Conservation (phyloP, 2,113 vertebrate species). For the Microcebus jonahi region DNA sequence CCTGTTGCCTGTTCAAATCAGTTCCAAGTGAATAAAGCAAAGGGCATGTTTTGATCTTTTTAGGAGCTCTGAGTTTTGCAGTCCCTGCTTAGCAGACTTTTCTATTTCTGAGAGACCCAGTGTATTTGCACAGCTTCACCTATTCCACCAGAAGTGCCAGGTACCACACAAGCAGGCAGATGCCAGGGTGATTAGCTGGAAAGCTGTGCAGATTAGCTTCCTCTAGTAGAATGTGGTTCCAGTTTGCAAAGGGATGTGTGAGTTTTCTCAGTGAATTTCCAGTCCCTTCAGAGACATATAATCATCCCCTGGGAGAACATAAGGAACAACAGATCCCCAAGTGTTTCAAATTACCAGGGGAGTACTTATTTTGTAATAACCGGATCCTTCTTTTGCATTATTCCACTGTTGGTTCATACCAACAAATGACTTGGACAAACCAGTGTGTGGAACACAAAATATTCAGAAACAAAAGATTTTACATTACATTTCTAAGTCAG, state of each 20-base stretch:
- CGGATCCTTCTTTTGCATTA: constrained; percentile 58
- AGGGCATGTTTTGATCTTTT: neutral
- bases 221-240: constrained; percentile 52
- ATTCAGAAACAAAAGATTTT: neutral
- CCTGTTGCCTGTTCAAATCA: constrained; percentile 1
- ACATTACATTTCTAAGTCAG: constrained; percentile 58
- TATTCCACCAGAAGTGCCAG: constrained; percentile 64
- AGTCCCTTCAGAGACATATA: constrained; percentile 62
- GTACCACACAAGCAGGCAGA: constrained; percentile 53
- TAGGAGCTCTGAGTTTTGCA: neutral
- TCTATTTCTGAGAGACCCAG: neutral
- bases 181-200: constrained; percentile 55
- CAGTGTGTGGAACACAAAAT: neutral
- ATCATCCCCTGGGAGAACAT: constrained; percentile 64
- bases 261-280: constrained; percentile 75
- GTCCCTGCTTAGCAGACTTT: neutral
- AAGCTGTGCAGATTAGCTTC: constrained; percentile 60
- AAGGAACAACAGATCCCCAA: constrained; percentile 71
- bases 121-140: constrained; percentile 46
- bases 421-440: constrained; percentile 56
- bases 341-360: constrained; percentile 61
- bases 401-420: constrained; percentile 43
- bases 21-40: neutral
- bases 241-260: constrained; percentile 73
- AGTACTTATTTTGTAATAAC: constrained; percentile 70